Evolutionary conservation across 2,113 vertebrate species (phyloP), one percentile per base, ranked within the genome.

Genomic region (Mesembrinibis cayennensis): DNA sequence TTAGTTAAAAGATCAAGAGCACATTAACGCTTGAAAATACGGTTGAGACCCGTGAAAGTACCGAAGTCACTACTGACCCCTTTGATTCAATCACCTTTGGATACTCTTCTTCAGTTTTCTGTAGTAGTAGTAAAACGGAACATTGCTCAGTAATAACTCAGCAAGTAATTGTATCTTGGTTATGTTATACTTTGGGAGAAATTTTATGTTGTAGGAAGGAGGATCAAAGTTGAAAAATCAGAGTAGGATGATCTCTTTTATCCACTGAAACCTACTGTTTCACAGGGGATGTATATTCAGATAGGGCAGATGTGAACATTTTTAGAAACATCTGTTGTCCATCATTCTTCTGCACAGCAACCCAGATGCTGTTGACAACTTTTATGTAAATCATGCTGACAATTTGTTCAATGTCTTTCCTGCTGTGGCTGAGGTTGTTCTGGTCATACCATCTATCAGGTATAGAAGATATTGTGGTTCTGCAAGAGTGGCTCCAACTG

Each of bases 261-360:
- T 82, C 66, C 80, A 53, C 62, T 91, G 94, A 90, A 96, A 94
- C 74, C 72, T 91, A 95, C 91, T 97, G 96, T 97, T 98, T 97
- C 94, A 89, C 88, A 44, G 47, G 83, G 96, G 89, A 98, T 92
- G 71, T 97, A 70, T 96, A 82, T 95, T 95, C 91, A 94, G 63
- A 90, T 86, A 97, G 87, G 95, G 94, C 98, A 98, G 97, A 98
- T 98, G 98, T 98, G 88, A 98, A 80, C 91, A 97, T 96, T 97
- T 97, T 97, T 97, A 85, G 94, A 93, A 98, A 98, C 98, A 98
- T 98, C 98, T 98, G 98, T 97, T 98, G 92, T 94, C 97, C 97
- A 98, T 98, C 98, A 97, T 95, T 98, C 96, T 98, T 98, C 96
- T 96, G 94, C 93, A 96, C 93, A 97, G 97, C 90, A 97, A 87